Percentiles rank a stretch among this genome's conserved stretches.
Evolutionary conservation across 2,888 invertebrate genomes (phyloP).

Genomic region (Xanthia togata): DNA sequence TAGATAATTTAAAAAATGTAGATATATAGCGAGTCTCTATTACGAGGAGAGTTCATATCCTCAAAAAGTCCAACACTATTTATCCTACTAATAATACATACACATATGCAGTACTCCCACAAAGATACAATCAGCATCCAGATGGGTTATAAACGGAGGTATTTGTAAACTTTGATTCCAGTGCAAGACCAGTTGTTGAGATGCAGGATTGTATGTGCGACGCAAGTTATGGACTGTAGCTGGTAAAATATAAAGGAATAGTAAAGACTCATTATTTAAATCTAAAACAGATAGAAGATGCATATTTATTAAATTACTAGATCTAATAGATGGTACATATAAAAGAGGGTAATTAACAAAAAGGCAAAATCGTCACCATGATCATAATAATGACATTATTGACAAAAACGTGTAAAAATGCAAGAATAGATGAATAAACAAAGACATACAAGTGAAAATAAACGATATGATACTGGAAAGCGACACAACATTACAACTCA

Average conservation of each 20-base stretch:
- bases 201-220: slow-evolving; percentile 13
- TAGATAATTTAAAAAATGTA: too few species aligned
- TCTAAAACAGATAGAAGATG: not conserved
- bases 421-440: not conserved
- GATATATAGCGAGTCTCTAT: not conserved
- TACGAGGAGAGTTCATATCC: not conserved
- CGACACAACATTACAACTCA: not conserved
- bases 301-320: not conserved
- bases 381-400: too few species aligned
- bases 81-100: not conserved
- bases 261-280: not conserved
- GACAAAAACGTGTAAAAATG: too few species aligned
- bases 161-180: slow-evolving; percentile 48
- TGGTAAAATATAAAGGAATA: not conserved
- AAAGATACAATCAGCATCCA: slow-evolving; percentile 21
- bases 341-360: not conserved
- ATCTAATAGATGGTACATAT: too few species aligned
- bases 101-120: not conserved
- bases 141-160: slow-evolving; percentile 59
- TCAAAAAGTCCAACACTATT: not conserved
- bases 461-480: not conserved
- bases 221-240: slow-evolving; percentile 24
- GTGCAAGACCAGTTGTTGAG: slow-evolving; percentile 22
- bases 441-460: not conserved
- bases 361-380: not conserved